Evolutionary conservation across 1,140 invertebrate genomes (phyloP).

Genomic region (Elymnias hypermnestra): DNA sequence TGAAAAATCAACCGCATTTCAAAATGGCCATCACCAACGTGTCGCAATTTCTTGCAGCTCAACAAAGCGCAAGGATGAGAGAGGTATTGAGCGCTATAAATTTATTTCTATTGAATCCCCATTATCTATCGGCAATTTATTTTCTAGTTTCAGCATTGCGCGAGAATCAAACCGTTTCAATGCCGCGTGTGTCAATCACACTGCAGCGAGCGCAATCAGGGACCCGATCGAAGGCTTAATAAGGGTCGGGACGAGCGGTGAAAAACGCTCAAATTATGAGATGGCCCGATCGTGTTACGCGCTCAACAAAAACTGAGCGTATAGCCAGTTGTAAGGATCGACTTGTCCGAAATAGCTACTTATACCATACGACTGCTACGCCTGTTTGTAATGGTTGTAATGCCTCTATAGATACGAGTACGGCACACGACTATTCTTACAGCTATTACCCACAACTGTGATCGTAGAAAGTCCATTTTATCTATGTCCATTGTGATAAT

Average conservation of each 20-base stretch:
- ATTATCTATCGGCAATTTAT: slow-evolving; percentile 10
- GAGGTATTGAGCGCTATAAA: neutral
- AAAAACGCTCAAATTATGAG: slow-evolving; percentile 62
- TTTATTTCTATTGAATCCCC: neutral
- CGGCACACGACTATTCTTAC: too few species aligned
- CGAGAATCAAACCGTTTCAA: slow-evolving; percentile 24
- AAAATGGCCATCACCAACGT: too few species aligned
- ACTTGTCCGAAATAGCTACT: slow-evolving; percentile 22
- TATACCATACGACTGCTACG: slow-evolving; percentile 25
- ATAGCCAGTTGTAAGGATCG: slow-evolving; percentile 37
- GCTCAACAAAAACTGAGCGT: slow-evolving; percentile 43
- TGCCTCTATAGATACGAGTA: too few species aligned
- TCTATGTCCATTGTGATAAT: too few species aligned
- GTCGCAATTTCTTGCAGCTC: too few species aligned
- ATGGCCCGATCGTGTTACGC: slow-evolving; percentile 62
- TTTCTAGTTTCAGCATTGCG: neutral
- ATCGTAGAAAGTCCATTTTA: too few species aligned
- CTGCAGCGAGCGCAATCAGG: slow-evolving; percentile 37
- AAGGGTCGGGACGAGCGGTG: slow-evolving; percentile 39
- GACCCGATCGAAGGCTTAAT: slow-evolving; percentile 43
- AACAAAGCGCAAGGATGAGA: neutral
- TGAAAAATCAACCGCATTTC: too few species aligned
- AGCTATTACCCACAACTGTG: too few species aligned
- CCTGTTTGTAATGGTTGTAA: too few species aligned
- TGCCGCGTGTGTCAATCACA: slow-evolving; percentile 49